These are phyloP conservation scores for Calosoma granatense DNA, from an alignment of 1,140 invertebrate genomes.

Conservation along the genomic window DNA sequence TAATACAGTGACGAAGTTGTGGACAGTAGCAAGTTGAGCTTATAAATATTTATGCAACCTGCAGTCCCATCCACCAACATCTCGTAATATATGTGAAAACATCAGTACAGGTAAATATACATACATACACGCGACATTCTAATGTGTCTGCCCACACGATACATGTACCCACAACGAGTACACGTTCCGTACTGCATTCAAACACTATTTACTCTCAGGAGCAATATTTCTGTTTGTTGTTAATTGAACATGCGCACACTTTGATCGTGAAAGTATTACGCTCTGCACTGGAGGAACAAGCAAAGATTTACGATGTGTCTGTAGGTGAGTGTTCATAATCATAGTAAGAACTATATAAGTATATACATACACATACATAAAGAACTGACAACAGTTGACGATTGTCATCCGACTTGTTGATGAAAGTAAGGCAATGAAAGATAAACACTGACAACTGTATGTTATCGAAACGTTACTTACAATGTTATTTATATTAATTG, in stretches of 20 bases:
- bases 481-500: too few species aligned
- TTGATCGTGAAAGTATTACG: not conserved
- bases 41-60: conserved; percentile 4
- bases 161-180: not conserved
- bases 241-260: not conserved
- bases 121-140: conserved; percentile 1
- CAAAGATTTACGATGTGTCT: not conserved
- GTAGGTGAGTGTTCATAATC: not conserved
- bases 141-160: conserved; percentile 7
- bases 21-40: not conserved
- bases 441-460: too few species aligned
- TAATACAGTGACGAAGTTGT: too few species aligned
- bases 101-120: not conserved
- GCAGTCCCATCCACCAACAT: not conserved
- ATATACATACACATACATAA: not conserved
- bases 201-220: not conserved
- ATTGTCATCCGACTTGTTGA: not conserved
- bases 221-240: not conserved
- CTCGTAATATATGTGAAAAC: not conserved
- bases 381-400: not conserved
- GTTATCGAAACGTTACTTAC: too few species aligned
- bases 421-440: not conserved
- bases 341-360: not conserved
- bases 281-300: not conserved
- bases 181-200: not conserved